Percentiles rank a stretch among this genome's conserved stretches.
Conservation (phyloP, 2,888 invertebrate genomes). For the Eupithecia abbreviata region DNA sequence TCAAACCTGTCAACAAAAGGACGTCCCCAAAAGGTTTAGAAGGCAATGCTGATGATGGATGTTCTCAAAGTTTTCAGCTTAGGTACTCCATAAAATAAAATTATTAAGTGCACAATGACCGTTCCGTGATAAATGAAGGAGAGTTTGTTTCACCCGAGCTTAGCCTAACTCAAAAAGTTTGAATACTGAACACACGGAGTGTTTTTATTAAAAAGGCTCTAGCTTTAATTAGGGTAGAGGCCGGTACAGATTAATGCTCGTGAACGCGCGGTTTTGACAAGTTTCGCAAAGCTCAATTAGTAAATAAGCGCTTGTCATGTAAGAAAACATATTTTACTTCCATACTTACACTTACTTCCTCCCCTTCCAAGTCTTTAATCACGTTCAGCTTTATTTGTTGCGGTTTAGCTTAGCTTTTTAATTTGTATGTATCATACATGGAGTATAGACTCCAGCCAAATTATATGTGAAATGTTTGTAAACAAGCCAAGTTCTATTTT, state of each 20-base stretch:
- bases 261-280: neutral
- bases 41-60: slow-evolving; percentile 30
- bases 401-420: neutral
- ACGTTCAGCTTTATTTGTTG: neutral
- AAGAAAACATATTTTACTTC: neutral
- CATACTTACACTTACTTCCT: neutral
- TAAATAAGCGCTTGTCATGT: neutral
- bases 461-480: too few relatives aligned
- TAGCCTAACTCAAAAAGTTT: slow-evolving; percentile 39
- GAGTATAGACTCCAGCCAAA: too few relatives aligned
- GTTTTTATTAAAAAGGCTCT: slow-evolving; percentile 20
- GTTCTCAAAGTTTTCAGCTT: slow-evolving; percentile 40
- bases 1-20: neutral
- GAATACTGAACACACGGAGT: slow-evolving; percentile 15
- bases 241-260: neutral
- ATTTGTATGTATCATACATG: too few relatives aligned
- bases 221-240: neutral
- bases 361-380: neutral
- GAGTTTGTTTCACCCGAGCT: slow-evolving; percentile 37
- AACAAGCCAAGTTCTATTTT: too few relatives aligned
- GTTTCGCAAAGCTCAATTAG: neutral
- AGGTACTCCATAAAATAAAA: slow-evolving; percentile 44
- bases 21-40: slow-evolving; percentile 24
- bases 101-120: slow-evolving; percentile 53
- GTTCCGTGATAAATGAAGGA: slow-evolving; percentile 57